Evolutionary conservation across 2,888 invertebrate species (phyloP).

Genomic region (Lamellibrachia satsuma): DNA sequence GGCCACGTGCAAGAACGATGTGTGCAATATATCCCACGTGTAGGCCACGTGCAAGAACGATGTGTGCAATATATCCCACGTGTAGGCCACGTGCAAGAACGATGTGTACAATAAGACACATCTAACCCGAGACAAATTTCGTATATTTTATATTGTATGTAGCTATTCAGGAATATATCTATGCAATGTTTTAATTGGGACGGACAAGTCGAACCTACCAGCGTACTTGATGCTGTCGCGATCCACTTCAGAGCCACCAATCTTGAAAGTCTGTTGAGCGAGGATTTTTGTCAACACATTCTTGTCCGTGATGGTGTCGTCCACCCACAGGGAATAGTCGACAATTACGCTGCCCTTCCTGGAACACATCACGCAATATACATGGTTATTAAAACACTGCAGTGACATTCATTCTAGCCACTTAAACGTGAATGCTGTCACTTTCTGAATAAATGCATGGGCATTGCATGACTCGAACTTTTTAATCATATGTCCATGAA

Average conservation of each 20-base stretch:
- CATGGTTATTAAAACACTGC: background rate
- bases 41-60: too few relatives aligned
- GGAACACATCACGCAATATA: background rate
- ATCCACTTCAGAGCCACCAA: background rate
- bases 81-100: too few relatives aligned
- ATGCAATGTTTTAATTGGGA: background rate
- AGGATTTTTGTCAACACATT: background rate
- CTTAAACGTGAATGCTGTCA: background rate
- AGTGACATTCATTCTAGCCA: background rate
- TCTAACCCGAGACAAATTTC: background rate
- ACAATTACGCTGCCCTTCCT: background rate
- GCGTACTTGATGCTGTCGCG: background rate
- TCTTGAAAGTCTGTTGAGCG: background rate
- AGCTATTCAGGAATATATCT: background rate
- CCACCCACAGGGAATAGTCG: background rate
- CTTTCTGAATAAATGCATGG: background rate
- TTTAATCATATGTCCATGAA: too few relatives aligned
- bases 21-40: too few relatives aligned
- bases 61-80: too few relatives aligned
- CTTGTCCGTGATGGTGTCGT: background rate
- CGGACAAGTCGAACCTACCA: background rate
- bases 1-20: too few relatives aligned
- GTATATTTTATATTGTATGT: background rate
- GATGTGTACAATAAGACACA: background rate
- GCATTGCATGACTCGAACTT: too few relatives aligned